Evolutionary conservation across 2,797 vertebrate species (phyloP), one percentile per base, ranked within the genome.

Genomic region (Heliangelus exortis): DNA sequence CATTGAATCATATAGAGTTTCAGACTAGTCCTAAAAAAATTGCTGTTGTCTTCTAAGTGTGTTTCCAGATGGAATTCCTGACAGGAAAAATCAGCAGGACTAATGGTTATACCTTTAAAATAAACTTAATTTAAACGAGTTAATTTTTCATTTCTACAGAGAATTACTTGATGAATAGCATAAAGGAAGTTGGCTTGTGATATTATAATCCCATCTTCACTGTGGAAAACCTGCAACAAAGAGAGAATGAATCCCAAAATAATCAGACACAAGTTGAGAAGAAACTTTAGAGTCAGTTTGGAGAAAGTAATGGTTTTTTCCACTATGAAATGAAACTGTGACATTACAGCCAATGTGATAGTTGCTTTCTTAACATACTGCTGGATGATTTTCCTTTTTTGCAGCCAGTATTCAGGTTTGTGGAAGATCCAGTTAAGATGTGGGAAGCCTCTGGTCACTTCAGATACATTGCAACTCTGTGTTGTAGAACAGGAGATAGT

Each of bases 11-110:
- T 33, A 29, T 9, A 39, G 4, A 26, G 45, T 90, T 96, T 87
- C 73, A 89, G 68, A 67, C 63, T 79, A 81, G 57, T 63, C 74
- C 36, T 77, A 47, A 61, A 92, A 91, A 92, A 89, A 75, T 66
- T 71, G 33, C 59, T 85, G 25, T 83, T 87, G 69, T 96, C 58
- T 95, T 80, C 39, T 66, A 88, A 96, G 84, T 91, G 45, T 72
- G 54, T 94, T 96, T 91, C 91, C 73, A 96, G 90, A 90, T 90
- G 79, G 65, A 74, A 90, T 90, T 94, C 50, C 57, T 90, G 72
- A 87, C 76, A 66, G 87, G 39, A 86, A 73, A 90, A 96, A 76
- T 89, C 87, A 86, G 73, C 87, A 78, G 66, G 86, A 84, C 58
- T 88, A 84, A 92, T 77, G 59, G 67, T 28, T 83, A 22, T 78